Conservation (phyloP, 2,113 vertebrate species). For the Tragelaphus scriptus region DNA sequence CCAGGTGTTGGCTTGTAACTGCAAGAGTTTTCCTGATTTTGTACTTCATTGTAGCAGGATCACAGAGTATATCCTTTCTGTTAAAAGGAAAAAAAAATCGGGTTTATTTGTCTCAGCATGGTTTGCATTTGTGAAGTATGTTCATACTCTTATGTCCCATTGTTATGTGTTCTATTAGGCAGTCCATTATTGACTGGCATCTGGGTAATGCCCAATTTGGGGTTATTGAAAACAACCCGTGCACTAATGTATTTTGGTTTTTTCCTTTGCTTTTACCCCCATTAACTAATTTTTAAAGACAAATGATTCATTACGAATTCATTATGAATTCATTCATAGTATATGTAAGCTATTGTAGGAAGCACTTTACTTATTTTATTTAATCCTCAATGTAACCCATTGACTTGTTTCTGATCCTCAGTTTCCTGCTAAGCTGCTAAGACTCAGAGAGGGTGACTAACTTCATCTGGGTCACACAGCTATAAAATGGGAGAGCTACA, state of each 20-base stretch:
- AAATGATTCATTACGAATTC: background rate
- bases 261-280: background rate
- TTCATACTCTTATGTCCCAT: accelerated
- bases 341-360: background rate
- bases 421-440: background rate
- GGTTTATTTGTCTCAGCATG: background rate
- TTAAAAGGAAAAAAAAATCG: background rate
- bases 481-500: background rate
- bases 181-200: background rate
- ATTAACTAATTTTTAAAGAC: background rate
- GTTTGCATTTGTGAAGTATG: background rate
- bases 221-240: background rate
- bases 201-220: background rate
- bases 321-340: too few species aligned
- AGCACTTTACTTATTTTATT: background rate
- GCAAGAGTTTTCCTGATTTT: background rate
- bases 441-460: background rate
- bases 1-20: too few species aligned
- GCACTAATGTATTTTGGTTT: background rate
- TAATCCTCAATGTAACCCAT: background rate
- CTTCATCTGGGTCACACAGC: background rate
- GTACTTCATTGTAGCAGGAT: background rate
- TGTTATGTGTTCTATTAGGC: accelerated
- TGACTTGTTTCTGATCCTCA: background rate
- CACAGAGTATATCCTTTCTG: background rate